A percentile compares a stretch with the other conserved stretches of the same genome.
These are phyloP conservation scores for Microcebus jonahi DNA, from an alignment of 2,113 vertebrate genomes.

Conservation along the genomic window DNA sequence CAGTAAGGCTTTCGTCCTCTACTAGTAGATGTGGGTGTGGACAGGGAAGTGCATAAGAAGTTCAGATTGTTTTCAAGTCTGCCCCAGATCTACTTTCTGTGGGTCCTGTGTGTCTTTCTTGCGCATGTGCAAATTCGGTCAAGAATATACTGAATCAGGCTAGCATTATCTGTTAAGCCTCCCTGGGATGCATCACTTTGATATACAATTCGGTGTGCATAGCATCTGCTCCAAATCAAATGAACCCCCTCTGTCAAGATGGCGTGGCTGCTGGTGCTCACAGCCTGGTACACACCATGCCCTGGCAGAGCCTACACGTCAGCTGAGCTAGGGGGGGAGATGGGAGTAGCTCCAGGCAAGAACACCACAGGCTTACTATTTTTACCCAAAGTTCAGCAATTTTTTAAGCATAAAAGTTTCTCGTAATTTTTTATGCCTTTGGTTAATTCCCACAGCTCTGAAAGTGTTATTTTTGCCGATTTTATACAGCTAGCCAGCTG, in stretches of 20 bases:
- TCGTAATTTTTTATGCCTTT: not conserved
- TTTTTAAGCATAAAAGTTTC: not conserved
- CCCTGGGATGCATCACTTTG: not conserved
- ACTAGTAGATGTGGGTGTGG: rapidly evolving
- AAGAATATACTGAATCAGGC: not conserved
- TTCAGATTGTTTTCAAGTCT: not conserved
- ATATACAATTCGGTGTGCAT: no score
- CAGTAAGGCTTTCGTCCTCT: not conserved
- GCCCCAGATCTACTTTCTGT: not conserved
- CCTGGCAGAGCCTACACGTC: no score
- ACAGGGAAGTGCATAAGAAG: not conserved
- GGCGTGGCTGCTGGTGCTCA: not conserved
- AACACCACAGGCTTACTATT: not conserved
- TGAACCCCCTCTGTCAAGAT: not conserved
- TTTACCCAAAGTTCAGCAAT: not conserved
- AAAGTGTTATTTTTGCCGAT: not conserved
- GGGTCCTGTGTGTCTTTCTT: not conserved
- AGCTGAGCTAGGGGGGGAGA: not conserved
- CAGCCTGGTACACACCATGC: no score
- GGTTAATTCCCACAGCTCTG: not conserved
- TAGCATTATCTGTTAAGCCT: not conserved
- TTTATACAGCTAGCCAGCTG: not conserved
- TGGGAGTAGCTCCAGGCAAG: not conserved
- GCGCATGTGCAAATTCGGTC: not conserved
- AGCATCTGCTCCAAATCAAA: not conserved